These are phyloP conservation scores for Tridacna gigas DNA, from an alignment of 2,888 invertebrate species.

Conservation along the genomic window DNA sequence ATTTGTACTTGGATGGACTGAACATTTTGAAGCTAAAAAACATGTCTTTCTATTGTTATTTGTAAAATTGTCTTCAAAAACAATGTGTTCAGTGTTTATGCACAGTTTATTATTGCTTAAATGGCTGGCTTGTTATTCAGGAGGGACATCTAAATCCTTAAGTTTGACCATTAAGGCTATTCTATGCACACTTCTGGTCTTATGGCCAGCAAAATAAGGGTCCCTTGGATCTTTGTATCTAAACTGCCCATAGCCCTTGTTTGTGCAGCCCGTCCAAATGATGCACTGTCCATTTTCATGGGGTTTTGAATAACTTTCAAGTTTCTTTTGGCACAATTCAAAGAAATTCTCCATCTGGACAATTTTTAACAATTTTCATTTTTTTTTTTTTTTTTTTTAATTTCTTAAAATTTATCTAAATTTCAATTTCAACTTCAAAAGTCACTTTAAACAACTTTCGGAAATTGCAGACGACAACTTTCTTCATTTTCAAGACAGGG, in stretches of 20 bases:
- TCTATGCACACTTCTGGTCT: slow-evolving; percentile 28
- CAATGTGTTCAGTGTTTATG: slow-evolving; percentile 15
- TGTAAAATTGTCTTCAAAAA: slow-evolving; percentile 17
- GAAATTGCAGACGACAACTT: no score
- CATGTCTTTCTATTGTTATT: slow-evolving; percentile 16
- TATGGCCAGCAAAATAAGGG: no score
- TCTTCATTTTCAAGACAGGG: no score
- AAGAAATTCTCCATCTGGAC: no score
- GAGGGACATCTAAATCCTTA: slow-evolving; percentile 5
- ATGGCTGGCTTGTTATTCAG: slow-evolving; percentile 19
- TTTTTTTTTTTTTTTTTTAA: no score
- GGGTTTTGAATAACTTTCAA: no score
- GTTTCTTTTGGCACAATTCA: no score
- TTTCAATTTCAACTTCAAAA: no score
- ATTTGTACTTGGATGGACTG: background rate
- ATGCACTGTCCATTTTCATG: no score
- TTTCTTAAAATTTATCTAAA: no score
- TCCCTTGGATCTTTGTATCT: slow-evolving; percentile 26
- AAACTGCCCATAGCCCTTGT: slow-evolving; percentile 30
- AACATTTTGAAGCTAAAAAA: slow-evolving; percentile 1
- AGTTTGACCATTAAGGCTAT: slow-evolving; percentile 17
- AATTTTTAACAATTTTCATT: no score
- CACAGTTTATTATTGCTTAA: slow-evolving; percentile 28
- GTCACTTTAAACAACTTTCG: no score
- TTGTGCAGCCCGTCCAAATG: slow-evolving; percentile 18